Evolutionary conservation across 2,888 invertebrate genomes (phyloP), one percentile per base, ranked within the genome.

Genomic region (Pachycephus smyrnensis): DNA sequence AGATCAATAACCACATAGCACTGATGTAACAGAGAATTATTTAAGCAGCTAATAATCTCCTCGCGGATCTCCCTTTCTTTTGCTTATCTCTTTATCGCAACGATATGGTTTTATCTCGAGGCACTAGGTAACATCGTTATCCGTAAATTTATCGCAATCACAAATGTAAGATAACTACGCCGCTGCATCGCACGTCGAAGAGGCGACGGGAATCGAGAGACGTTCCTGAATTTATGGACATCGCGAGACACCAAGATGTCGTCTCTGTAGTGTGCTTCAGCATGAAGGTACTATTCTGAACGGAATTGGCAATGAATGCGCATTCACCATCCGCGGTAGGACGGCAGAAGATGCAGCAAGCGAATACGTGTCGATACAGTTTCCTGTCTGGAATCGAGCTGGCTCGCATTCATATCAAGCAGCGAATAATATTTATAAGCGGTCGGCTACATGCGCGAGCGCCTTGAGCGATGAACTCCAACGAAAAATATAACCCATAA

Each of bases 251-350:
- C 71, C 31, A 71, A 71, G 71, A 71, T 33, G 71, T 32, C 30
- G 31, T 71, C 71, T 30, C 71, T 4, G 4, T 11, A 71, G 12
- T 33, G 31, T 71, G 31, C 15, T 31, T 71, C 71, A 55, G 40
- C 40, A 71, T 31, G 71, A 32, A 12, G 71, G 3, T 1, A 11
- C 71, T 30, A 71, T 82, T 81, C 84, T 77, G 40, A 80, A 82
- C 81, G 84, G 84, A 86, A 87, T 87, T 87, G 87, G 73, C 85
- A 82, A 87, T 86, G 86, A 87, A 87, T 84, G 85, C 83, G 84
- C 84, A 86, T 86, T 87, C 86, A 84, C 76, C 83, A 82, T 78
- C 82, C 80, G 78, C 80, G 79, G 77, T 79, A 83, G 80, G 79
- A 80, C 77, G 82, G 80, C 83, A 77, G 84, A 84, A 82, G 82